Conservation (phyloP, 2,113 vertebrate genomes). For the Plotosus lineatus region DNA sequence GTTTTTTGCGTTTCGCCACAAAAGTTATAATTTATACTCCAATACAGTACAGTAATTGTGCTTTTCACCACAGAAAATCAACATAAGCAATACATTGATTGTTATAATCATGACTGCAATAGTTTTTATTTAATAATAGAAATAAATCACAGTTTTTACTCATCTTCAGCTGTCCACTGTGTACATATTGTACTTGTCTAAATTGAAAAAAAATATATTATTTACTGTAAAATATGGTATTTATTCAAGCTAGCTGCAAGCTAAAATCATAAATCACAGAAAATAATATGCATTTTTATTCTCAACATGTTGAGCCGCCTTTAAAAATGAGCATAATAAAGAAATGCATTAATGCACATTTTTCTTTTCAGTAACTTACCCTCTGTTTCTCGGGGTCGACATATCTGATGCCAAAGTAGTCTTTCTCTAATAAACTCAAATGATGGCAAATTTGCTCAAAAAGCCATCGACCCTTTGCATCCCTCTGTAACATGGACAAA, state of each 20-base stretch:
- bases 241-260: neutral
- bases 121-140: neutral
- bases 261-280: neutral
- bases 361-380: slow-evolving; percentile 71
- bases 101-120: neutral
- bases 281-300: neutral
- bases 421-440: slow-evolving; percentile 95
- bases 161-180: too few species aligned
- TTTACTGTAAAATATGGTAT: neutral
- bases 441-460: slow-evolving; percentile 97
- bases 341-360: neutral
- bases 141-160: neutral
- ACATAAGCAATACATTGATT: neutral
- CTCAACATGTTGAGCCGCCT: neutral
- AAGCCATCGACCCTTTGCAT: slow-evolving; percentile 94
- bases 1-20: neutral
- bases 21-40: neutral
- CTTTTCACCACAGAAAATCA: neutral
- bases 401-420: slow-evolving; percentile 95
- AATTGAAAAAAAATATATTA: too few species aligned
- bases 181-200: neutral
- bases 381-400: slow-evolving; percentile 96
- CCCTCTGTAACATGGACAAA: slow-evolving; percentile 77
- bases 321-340: neutral
- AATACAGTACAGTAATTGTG: slow-evolving; percentile 3